Percentiles rank a stretch among this genome's conserved stretches.
Evolutionary conservation across 2,113 vertebrate genomes (phyloP).

Genomic region (Pungitius pungitius): DNA sequence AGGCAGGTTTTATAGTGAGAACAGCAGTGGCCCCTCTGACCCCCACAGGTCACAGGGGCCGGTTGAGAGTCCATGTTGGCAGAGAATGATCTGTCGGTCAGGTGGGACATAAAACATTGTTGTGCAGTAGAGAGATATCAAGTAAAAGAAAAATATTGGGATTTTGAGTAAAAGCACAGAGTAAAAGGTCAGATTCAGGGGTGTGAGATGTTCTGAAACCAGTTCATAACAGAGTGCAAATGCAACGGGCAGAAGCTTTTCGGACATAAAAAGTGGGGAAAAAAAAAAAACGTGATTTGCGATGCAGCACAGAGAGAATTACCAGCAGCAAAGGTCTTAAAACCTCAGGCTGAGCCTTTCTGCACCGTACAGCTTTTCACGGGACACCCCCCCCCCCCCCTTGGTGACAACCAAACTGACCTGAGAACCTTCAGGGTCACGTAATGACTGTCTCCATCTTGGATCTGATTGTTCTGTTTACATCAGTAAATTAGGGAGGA

Average conservation of each 20-base stretch:
- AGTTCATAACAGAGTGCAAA: too few relatives aligned
- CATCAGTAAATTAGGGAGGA: constrained; percentile 10
- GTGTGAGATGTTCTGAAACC: too few relatives aligned
- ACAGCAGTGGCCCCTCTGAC: too few relatives aligned
- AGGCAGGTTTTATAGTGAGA: too few relatives aligned
- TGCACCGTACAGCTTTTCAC: neutral
- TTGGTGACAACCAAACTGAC: neutral
- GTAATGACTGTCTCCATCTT: neutral
- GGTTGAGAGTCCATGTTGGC: too few relatives aligned
- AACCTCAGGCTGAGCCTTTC: neutral
- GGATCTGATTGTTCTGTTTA: constrained; percentile 25
- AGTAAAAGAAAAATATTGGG: too few relatives aligned
- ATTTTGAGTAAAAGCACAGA: too few relatives aligned
- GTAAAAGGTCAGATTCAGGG: too few relatives aligned
- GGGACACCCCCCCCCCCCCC: constrained; percentile 19
- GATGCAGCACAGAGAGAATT: constrained; percentile 30
- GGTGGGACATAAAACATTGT: too few relatives aligned
- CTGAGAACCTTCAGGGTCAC: neutral
- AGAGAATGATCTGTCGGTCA: too few relatives aligned
- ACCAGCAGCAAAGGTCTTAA: neutral
- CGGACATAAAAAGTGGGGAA: constrained; percentile 11
- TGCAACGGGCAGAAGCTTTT: neutral
- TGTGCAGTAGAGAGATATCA: too few relatives aligned
- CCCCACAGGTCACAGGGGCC: too few relatives aligned
- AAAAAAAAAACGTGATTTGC: constrained; percentile 28